These are phyloP conservation scores for Celastrina argiolus DNA, from an alignment of 2,888 invertebrate species.

Conservation along the genomic window DNA sequence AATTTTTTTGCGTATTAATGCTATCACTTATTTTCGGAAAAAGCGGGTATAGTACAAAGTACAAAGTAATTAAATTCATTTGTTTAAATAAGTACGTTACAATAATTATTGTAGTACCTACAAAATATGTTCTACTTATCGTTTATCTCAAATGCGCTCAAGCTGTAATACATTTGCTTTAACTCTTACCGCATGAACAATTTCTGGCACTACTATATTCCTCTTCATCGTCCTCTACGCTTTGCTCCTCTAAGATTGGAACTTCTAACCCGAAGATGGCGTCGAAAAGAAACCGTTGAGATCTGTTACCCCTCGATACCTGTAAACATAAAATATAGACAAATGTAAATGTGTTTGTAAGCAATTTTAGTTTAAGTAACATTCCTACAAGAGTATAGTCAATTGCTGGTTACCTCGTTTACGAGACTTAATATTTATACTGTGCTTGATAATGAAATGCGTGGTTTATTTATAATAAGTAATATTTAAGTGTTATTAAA, in stretches of 20 bases:
- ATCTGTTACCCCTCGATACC: slow-evolving; percentile 72
- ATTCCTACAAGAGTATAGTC: too few relatives aligned
- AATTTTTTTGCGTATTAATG: too few relatives aligned
- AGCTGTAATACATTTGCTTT: slow-evolving; percentile 9
- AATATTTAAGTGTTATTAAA: not conserved
- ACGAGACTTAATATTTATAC: too few relatives aligned
- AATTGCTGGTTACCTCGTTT: too few relatives aligned
- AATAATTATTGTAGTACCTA: not conserved
- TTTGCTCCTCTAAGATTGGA: slow-evolving; percentile 73
- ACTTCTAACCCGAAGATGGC: slow-evolving; percentile 83
- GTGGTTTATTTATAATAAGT: not conserved
- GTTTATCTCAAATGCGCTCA: not conserved
- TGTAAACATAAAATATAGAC: slow-evolving; percentile 40
- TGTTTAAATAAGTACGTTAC: too few relatives aligned
- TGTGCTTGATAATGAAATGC: too few relatives aligned
- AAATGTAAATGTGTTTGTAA: too few relatives aligned
- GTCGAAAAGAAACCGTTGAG: slow-evolving; percentile 84
- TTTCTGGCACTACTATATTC: slow-evolving; percentile 76
- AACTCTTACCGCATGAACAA: slow-evolving; percentile 84
- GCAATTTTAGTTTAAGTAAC: too few relatives aligned
- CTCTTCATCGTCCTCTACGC: slow-evolving; percentile 79
- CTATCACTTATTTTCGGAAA: too few relatives aligned
- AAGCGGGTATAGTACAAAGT: too few relatives aligned
- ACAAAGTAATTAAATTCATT: too few relatives aligned
- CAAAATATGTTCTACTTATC: not conserved